Base-by-base conservation (phyloP, 2,888 invertebrate species). In the Drosophila mayaguana region DNA sequence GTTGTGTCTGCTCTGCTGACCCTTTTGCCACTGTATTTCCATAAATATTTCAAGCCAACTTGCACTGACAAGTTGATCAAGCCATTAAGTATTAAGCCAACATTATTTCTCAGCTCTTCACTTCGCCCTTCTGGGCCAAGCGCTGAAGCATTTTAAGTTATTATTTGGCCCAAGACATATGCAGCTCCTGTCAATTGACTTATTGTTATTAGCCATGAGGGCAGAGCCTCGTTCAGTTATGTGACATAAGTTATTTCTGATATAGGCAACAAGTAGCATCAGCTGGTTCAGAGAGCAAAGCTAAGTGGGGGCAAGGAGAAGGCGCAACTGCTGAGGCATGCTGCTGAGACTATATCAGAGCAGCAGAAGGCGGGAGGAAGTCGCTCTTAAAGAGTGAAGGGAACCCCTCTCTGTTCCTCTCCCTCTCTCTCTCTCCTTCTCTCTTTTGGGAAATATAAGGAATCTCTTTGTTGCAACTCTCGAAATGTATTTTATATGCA, bases 21-120 rank as follows among this genome's bases (percentile, higher is more conserved):
- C 48, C 48, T 32, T 32, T 48, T 2, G 48, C 2, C 48, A 11
- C 2, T 1, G 2, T 6, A n/a, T 46, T 28, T n/a, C 3, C 48
- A 50, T 32, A 32, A 32, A 50, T 32, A 50, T 50, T 50, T 18
- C 48, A 32, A 16, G 16, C 16, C 45, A 45, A 45, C 14, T 45
- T 14, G 14, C 22, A 14, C 45, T 45, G 45, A 14, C 45, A 16
- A 12, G 6, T 3, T 11, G 48, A 6, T 32, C 28, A 0, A 3
- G 18, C 48, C 32, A 50, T 50, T 0, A 50, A 50, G 28, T 6
- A 48, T 48, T 48, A 48, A 48, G n/a, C 0, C 11, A 28, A 28
- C n/a, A 48, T 48, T n/a, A 45, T 45, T 16, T 45, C 43, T 20
- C 43, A 11, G 0, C 32, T 32, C 11, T 32, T 5, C 12, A 6